Evolutionary conservation across 2,797 vertebrate genomes (phyloP).

Genomic region (Eutrigla gurnardus): DNA sequence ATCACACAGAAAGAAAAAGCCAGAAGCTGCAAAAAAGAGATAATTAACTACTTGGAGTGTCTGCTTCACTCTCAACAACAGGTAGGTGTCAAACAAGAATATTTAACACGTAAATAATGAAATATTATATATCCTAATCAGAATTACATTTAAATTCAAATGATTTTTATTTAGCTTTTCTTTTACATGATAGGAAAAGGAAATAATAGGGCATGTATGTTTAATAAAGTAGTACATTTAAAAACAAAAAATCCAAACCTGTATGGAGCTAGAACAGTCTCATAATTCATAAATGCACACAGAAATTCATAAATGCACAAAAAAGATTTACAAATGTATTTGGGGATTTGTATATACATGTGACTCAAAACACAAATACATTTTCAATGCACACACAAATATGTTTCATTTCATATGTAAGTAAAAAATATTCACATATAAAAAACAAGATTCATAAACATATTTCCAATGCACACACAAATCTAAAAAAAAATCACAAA

Average conservation of each 20-base stretch:
- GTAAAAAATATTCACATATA: too few species aligned
- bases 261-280: too few species aligned
- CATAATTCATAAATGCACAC: too few species aligned
- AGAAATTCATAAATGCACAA: too few species aligned
- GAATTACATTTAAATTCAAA: neutral
- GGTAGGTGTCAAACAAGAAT: constrained; percentile 78
- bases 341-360: too few species aligned
- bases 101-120: neutral
- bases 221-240: neutral
- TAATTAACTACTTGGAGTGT: constrained; percentile 93
- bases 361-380: too few species aligned
- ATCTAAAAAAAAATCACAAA: too few species aligned
- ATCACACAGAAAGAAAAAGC: constrained; percentile 92
- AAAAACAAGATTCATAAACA: too few species aligned
- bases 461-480: too few species aligned
- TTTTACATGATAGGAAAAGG: neutral
- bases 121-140: neutral
- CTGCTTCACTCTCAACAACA: constrained; percentile 94
- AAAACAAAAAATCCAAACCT: neutral
- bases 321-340: too few species aligned
- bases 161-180: neutral
- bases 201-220: neutral
- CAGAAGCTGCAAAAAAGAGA: constrained; percentile 92
- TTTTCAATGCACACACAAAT: too few species aligned
- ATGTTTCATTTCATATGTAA: too few species aligned